phyloP scores from a whole-genome alignment of 2,113 vertebrate genomes.

The Rattus rattus region DNA sequence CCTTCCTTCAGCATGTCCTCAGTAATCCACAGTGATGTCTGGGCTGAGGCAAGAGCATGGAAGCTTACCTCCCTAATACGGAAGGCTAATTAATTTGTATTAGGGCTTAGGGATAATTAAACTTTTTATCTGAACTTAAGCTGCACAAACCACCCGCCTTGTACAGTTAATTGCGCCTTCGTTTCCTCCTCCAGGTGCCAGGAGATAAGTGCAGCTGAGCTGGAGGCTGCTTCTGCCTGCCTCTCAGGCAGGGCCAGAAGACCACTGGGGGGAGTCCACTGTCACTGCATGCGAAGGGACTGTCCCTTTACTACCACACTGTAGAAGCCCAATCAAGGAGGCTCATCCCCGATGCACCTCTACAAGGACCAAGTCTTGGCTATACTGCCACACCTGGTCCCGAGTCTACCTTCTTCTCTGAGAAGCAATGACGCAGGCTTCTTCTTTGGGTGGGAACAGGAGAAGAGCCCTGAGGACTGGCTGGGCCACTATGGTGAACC shows the following conservation, averaged over 20 bases:
- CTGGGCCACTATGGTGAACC: background rate
- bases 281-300: background rate
- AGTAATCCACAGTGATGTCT: constrained; percentile 53
- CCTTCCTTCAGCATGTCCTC: background rate
- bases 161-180: constrained; percentile 46
- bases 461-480: background rate
- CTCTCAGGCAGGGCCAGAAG: background rate
- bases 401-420: background rate
- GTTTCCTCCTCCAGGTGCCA: constrained; percentile 67
- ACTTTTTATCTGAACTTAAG: constrained; percentile 66
- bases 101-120: constrained; percentile 78
- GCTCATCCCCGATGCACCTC: background rate
- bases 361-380: background rate
- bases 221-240: background rate
- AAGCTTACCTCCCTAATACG: constrained; percentile 61
- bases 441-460: background rate
- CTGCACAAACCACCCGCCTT: background rate
- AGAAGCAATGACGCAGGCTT: background rate
- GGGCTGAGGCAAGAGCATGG: constrained; percentile 44
- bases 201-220: constrained; percentile 6
- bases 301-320: no score
- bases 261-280: background rate
- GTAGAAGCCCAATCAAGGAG: background rate
- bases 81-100: constrained; percentile 82
- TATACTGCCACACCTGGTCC: background rate